Conservation (phyloP, 2,797 vertebrate species). For the Rachycentron canadum region DNA sequence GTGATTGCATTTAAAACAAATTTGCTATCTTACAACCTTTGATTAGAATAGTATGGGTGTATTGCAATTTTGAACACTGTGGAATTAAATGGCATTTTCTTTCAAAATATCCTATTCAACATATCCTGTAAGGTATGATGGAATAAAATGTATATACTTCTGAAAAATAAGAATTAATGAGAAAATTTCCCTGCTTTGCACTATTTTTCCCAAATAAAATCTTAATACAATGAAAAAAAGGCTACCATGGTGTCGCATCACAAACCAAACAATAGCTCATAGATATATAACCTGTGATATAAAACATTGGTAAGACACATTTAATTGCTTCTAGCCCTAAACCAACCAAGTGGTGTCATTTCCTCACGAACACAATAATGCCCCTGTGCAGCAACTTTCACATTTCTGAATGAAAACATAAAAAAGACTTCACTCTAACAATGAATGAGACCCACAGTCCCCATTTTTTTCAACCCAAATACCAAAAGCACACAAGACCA, state of each 20-base stretch:
- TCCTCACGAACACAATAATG: conserved; percentile 81
- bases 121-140: conserved; percentile 3
- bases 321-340: conserved; percentile 77
- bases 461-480: conserved; percentile 42
- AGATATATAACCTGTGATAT: conserved; percentile 64
- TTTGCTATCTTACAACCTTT: conserved; percentile 28
- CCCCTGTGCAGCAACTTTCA: conserved; percentile 82
- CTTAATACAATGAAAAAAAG: conserved; percentile 62
- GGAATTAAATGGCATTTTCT: conserved; percentile 23
- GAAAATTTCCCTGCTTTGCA: conserved; percentile 72
- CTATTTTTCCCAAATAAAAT: conserved; percentile 65
- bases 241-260: conserved; percentile 61
- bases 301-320: conserved; percentile 56
- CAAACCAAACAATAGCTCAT: conserved; percentile 64
- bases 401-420: conserved; percentile 82
- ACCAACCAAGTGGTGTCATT: conserved; percentile 76
- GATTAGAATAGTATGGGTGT: conserved; percentile 10
- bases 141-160: conserved; percentile 47
- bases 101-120: conserved; percentile 6
- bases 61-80: conserved; percentile 13
- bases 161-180: conserved; percentile 44
- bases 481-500: conserved; percentile 54
- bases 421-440: conserved; percentile 78
- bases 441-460: conserved; percentile 55
- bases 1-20: conserved; percentile 16